Percentiles rank a stretch among this genome's conserved stretches.
Conservation (phyloP, 2,888 invertebrate species). For the Protophormia terraenovae region DNA sequence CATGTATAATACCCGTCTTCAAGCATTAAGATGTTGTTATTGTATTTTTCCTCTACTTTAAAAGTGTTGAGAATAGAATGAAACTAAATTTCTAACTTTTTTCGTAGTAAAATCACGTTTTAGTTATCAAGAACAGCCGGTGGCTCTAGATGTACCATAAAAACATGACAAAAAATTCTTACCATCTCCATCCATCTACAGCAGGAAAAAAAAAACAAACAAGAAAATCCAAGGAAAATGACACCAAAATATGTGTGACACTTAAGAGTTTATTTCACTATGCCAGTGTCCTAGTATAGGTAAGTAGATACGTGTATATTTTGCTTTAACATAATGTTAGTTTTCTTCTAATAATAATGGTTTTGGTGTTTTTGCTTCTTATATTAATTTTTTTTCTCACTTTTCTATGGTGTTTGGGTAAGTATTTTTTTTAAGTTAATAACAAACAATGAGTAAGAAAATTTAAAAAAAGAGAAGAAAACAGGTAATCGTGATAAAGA, state of each 20-base stretch:
- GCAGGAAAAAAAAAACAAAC: neutral
- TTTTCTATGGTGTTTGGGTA: neutral
- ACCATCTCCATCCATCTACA: neutral
- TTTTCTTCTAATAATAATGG: conserved; percentile 10
- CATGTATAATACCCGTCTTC: neutral
- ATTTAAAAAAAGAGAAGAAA: neutral
- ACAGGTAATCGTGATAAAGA: conserved; percentile 1
- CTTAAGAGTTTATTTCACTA: conserved; percentile 42
- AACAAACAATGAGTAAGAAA: neutral
- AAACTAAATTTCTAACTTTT: conserved; percentile 44
- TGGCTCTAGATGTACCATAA: conserved; percentile 55
- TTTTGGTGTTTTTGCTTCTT: neutral
- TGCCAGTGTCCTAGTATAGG: conserved; percentile 4
- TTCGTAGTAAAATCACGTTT: conserved; percentile 72
- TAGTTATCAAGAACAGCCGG: conserved; percentile 73
- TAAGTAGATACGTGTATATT: neutral
- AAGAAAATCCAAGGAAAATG: conserved; percentile 46
- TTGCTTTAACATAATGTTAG: conserved; percentile 30
- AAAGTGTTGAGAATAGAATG: conserved; percentile 45
- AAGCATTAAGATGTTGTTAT: conserved; percentile 4
- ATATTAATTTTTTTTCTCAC: neutral
- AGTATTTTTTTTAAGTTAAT: conserved; percentile 12
- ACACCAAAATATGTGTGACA: conserved; percentile 62
- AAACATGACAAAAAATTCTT: conserved; percentile 57
- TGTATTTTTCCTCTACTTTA: neutral